Evolutionary conservation across 2,797 vertebrate genomes (phyloP).

Genomic region (Oreortyx pictus): DNA sequence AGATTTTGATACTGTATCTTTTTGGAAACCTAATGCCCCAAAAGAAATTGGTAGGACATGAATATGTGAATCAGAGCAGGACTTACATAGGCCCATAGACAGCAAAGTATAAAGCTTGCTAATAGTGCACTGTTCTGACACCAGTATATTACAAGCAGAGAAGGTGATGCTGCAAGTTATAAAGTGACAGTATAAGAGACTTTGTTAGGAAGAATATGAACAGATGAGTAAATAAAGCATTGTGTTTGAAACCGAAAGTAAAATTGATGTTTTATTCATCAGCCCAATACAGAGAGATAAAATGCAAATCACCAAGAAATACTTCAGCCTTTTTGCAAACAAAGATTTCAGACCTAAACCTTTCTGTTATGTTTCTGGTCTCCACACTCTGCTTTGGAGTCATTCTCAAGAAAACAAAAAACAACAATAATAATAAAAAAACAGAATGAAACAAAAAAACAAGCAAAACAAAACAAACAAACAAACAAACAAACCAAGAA

Average conservation of each 20-base stretch:
- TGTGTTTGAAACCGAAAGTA: background rate
- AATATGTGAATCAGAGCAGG: background rate
- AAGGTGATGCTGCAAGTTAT: background rate
- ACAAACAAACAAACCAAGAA: background rate
- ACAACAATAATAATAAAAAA: too few species aligned
- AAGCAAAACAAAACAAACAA: too few species aligned
- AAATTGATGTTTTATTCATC: background rate
- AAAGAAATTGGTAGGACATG: background rate
- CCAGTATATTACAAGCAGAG: background rate
- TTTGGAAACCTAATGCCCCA: background rate
- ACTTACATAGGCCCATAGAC: background rate
- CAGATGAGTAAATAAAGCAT: background rate
- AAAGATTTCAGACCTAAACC: background rate
- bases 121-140: background rate
- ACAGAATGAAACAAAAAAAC: too few species aligned
- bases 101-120: background rate
- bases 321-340: background rate
- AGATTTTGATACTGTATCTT: background rate
- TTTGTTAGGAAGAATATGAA: background rate
- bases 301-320: constrained; percentile 5
- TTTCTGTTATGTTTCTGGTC: background rate
- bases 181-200: background rate
- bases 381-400: background rate
- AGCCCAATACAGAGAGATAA: background rate
- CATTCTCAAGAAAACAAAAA: background rate